Evolutionary conservation across 2,888 invertebrate species (phyloP), one percentile per base, ranked within the genome.

Genomic region (Alcis repandata): DNA sequence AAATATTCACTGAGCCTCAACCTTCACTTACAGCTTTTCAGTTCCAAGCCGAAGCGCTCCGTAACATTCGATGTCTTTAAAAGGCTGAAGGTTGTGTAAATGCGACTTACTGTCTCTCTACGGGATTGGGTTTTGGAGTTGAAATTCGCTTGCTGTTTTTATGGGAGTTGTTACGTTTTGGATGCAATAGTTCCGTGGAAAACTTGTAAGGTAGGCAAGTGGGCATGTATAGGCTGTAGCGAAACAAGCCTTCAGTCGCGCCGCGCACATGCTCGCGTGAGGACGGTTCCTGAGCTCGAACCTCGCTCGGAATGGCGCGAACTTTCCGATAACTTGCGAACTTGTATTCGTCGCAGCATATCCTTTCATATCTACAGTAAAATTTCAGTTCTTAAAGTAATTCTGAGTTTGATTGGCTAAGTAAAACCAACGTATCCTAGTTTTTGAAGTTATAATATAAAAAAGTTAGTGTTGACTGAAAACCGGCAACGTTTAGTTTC

Each of bases 121-220:
- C 22, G n/a, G 36, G 1, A 1, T 0, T 38, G 0, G 10, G 2
- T 22, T 8, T 32, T 46, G 56, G 40, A 41, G 52, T 6, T 33
- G 20, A 48, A n/a, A 33, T 43, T 61, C 13, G 46, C 3, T 17
- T 32, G 43, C 0, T 1, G 43, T 38, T 7, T n/a, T n/a, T 1
- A 13, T n/a, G 57, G 27, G 20, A 41, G 54, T 73, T 85, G 71
- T 33, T 65, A 46, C 77, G 49, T 78, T 84, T 77, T 58, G 68
- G 3, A 33, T 57, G 49, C 51, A 40, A 41, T 15, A 32, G 56
- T 13, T 67, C 51, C 40, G 71, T 76, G 82, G 86, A 86, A 91
- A 92, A 91, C 90, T 92, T 90, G 85, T 85, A 88, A 90, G 84
- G 89, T 88, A 89, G 89, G 87, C 84, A 82, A 90, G 84, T 86